Conservation (phyloP, 1,140 invertebrate genomes). For the Apis florea region DNA sequence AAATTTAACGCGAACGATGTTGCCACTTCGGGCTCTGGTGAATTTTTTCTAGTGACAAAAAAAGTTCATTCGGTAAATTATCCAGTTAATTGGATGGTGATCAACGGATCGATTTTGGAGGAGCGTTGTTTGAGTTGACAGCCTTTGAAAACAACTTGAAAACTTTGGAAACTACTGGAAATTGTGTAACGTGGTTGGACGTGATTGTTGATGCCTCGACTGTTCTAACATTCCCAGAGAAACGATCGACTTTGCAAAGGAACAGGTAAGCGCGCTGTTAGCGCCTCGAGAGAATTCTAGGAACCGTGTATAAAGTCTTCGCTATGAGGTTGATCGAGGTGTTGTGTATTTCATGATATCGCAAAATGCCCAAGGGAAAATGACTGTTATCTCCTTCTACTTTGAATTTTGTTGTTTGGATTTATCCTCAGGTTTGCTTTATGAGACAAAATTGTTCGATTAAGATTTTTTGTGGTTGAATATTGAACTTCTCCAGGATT, state of each 20-base stretch:
- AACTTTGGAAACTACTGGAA: neutral
- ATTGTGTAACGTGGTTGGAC: neutral
- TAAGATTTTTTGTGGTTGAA: too few relatives aligned
- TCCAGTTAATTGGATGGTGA: neutral
- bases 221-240: neutral
- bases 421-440: neutral
- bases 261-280: slow-evolving; percentile 12
- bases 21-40: neutral
- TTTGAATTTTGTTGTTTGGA: neutral
- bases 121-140: neutral
- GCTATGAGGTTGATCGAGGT: neutral
- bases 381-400: neutral
- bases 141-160: neutral
- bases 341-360: neutral
- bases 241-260: neutral
- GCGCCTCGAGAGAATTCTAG: neutral
- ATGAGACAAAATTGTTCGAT: too few relatives aligned
- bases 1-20: neutral
- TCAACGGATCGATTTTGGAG: neutral
- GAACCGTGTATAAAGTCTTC: neutral
- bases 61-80: neutral
- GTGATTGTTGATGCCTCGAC: neutral
- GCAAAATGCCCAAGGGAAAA: neutral
- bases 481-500: neutral
- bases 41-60: neutral